Evolutionary conservation across 2,797 vertebrate species (phyloP).

Genomic region (Tolypeutes matacus): DNA sequence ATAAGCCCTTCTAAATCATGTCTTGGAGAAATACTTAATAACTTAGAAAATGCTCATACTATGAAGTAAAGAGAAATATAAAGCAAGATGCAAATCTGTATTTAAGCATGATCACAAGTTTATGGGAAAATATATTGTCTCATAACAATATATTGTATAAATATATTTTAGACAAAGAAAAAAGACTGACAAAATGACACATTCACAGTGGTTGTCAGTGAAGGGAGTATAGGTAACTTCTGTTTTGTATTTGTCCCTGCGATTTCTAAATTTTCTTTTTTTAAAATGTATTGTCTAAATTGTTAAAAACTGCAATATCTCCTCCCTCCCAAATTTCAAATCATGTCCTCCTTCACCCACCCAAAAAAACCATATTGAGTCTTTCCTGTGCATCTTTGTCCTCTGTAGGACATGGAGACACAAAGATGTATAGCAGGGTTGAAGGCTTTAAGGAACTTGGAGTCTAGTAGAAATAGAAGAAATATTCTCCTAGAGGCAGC

Average conservation of each 20-base stretch:
- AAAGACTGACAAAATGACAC: neutral
- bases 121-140: neutral
- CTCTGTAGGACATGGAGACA: neutral
- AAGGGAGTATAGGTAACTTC: neutral
- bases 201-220: neutral
- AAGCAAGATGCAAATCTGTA: neutral
- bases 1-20: neutral
- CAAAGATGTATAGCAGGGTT: accelerated
- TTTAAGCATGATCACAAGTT: neutral
- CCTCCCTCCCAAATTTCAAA: neutral
- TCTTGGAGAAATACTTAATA: constrained; percentile 38
- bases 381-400: neutral
- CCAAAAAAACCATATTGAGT: neutral
- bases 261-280: constrained; percentile 21
- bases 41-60: constrained; percentile 11
- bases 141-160: neutral
- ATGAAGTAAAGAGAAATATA: neutral
- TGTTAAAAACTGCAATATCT: neutral
- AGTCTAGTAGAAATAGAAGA: neutral
- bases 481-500: neutral
- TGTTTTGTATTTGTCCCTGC: constrained; percentile 16
- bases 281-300: neutral
- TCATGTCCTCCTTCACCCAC: neutral
- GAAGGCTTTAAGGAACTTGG: neutral
- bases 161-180: neutral